These are phyloP conservation scores for Gopherus evgoodei DNA, from an alignment of 2,113 vertebrate species.

Conservation along the genomic window DNA sequence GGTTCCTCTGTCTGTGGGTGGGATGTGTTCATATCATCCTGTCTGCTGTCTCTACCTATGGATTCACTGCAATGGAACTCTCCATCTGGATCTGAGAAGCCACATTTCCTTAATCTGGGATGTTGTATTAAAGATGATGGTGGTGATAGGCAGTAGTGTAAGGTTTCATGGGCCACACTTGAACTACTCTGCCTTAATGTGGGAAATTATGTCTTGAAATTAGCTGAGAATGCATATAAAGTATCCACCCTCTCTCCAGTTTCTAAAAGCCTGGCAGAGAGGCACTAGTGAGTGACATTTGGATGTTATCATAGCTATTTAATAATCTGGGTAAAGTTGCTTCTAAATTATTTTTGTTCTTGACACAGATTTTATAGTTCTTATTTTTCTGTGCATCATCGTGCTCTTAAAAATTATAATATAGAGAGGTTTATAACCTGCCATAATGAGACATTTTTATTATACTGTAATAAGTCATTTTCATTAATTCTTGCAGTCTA, in stretches of 20 bases:
- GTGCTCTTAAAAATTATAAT: background rate
- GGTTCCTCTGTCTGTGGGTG: background rate
- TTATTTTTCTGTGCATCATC: background rate
- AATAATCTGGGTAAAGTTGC: background rate
- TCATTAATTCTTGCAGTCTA: background rate
- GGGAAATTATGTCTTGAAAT: background rate
- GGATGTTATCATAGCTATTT: background rate
- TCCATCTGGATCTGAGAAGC: background rate
- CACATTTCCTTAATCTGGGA: background rate
- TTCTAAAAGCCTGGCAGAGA: background rate
- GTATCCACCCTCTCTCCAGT: background rate
- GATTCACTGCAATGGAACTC: background rate
- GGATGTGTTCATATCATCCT: background rate
- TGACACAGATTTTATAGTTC: background rate
- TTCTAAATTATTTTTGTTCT: background rate
- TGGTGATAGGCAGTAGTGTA: background rate
- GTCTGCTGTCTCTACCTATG: background rate
- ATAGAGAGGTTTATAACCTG: background rate
- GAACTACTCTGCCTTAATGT: background rate
- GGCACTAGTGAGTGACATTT: background rate
- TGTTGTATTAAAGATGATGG: rapidly evolving
- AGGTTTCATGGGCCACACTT: background rate
- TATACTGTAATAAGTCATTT: background rate
- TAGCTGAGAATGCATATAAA: background rate
- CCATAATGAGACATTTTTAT: background rate